phyloP scores from a whole-genome alignment of 2,797 vertebrate species.

The Neosalanx taihuensis region DNA sequence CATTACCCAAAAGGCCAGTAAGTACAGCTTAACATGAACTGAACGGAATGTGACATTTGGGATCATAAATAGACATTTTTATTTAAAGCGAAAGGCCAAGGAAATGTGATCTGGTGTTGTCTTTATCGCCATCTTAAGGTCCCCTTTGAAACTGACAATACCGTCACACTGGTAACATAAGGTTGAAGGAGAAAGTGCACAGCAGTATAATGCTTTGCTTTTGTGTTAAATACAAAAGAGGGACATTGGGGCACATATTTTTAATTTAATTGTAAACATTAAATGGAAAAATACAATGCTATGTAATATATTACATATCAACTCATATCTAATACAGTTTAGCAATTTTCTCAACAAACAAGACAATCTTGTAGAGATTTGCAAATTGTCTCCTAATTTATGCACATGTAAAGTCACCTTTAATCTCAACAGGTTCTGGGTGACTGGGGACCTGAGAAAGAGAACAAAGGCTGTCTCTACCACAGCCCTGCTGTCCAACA shows the following conservation, averaged over 20 bases:
- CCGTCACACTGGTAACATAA: background rate
- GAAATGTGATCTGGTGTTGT: background rate
- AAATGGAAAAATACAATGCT: background rate
- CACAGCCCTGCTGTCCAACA: background rate
- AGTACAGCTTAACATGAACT: conserved; percentile 12
- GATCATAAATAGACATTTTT: background rate
- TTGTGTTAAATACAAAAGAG: background rate
- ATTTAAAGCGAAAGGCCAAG: background rate
- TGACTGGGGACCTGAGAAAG: background rate
- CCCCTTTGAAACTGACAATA: conserved; percentile 1
- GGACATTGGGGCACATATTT: background rate
- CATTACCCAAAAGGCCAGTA: conserved; percentile 14
- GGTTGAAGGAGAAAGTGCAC: background rate
- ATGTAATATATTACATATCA: background rate
- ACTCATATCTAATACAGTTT: background rate
- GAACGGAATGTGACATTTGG: background rate
- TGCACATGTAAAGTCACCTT: background rate
- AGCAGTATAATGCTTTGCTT: background rate
- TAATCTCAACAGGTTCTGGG: background rate
- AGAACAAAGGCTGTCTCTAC: background rate
- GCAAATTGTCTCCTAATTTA: background rate
- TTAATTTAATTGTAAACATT: conserved; percentile 5
- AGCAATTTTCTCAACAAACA: background rate
- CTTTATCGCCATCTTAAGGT: conserved; percentile 56
- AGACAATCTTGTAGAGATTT: background rate